phyloP scores from a whole-genome alignment of 2,797 vertebrate species.

The Gila robusta region DNA sequence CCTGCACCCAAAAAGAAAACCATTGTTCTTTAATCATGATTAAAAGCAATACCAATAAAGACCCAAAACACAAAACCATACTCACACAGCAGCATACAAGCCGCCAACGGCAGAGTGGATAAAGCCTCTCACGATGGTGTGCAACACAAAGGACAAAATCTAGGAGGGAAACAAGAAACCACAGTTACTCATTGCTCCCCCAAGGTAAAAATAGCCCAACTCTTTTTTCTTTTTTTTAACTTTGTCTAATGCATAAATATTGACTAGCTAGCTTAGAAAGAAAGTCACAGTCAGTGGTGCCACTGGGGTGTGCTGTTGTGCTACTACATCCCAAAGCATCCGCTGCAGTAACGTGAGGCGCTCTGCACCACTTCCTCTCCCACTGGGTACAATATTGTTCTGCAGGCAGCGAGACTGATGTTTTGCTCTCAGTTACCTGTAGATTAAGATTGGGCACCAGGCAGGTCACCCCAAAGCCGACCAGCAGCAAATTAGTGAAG shows the following conservation, averaged over 20 bases:
- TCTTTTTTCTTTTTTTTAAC: background rate
- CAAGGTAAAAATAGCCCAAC: background rate
- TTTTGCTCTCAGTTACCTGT: constrained; percentile 87
- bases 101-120: constrained; percentile 97
- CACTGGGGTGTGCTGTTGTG: constrained; percentile 67
- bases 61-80: constrained; percentile 54
- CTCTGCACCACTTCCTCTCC: constrained; percentile 63
- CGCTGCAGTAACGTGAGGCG: constrained; percentile 49
- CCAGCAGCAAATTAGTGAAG: constrained; percentile 94
- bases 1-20: constrained; percentile 72
- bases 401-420: constrained; percentile 70
- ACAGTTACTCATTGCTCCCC: constrained; percentile 8
- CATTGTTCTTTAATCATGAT: constrained; percentile 1
- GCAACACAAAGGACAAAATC: constrained; percentile 96
- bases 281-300: constrained; percentile 48
- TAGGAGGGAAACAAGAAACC: constrained; percentile 65
- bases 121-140: constrained; percentile 96
- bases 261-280: constrained; percentile 25
- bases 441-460: constrained; percentile 87
- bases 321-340: constrained; percentile 29
- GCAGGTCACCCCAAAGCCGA: constrained; percentile 92
- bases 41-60: background rate
- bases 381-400: background rate
- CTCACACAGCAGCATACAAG: constrained; percentile 98
- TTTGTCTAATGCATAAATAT: constrained; percentile 51